Conservation (phyloP, 2,113 vertebrate species). For the Cichladusa arquata region DNA sequence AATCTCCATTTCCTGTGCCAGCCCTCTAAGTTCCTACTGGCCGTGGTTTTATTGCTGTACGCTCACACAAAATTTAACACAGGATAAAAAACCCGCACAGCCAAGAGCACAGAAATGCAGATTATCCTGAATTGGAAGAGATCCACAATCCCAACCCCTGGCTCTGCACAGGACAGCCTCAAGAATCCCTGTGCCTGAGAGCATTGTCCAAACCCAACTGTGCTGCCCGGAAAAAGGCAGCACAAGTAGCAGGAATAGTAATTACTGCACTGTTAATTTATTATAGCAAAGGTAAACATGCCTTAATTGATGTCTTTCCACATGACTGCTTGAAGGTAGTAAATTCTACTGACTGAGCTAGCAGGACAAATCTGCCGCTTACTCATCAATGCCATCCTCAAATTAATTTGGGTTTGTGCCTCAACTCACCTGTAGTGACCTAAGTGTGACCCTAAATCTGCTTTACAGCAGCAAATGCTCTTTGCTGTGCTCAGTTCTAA, state of each 20-base stretch:
- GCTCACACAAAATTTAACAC: background rate
- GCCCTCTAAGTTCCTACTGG: background rate
- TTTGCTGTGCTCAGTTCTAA: background rate
- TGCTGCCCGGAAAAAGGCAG: background rate
- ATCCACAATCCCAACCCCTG: background rate
- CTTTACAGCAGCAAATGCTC: background rate
- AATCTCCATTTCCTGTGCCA: background rate
- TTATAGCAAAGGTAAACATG: background rate
- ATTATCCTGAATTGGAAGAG: background rate
- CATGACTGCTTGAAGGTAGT: background rate
- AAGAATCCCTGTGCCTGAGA: background rate
- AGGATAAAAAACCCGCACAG: accelerated
- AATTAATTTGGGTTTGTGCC: background rate
- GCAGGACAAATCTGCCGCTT: background rate
- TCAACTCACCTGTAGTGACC: background rate
- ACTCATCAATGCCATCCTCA: background rate
- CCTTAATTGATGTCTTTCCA: background rate
- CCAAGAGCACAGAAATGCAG: background rate
- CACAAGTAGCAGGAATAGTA: background rate
- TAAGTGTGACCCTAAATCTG: background rate
- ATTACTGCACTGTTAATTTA: background rate
- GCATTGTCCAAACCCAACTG: background rate
- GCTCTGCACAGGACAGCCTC: background rate
- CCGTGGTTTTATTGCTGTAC: background rate
- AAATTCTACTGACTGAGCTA: background rate